Evolutionary conservation across 2,888 invertebrate genomes (phyloP).

Genomic region (Fragum sueziense): DNA sequence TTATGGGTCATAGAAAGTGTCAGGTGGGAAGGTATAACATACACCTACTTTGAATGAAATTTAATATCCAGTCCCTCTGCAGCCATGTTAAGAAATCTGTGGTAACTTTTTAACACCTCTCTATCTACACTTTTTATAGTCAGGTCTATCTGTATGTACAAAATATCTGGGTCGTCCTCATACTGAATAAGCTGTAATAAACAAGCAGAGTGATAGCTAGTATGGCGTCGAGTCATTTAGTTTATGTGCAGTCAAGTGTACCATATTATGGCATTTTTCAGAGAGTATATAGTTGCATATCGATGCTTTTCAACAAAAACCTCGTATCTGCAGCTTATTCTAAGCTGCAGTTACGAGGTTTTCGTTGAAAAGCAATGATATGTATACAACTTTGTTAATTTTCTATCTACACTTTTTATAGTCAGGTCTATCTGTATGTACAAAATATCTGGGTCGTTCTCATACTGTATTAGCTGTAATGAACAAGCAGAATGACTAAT

Average conservation of each 20-base stretch:
- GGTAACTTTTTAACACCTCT: constrained; percentile 94
- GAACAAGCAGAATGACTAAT: too few relatives aligned
- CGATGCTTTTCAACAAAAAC: too few relatives aligned
- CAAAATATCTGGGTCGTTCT: constrained; percentile 83
- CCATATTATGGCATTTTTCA: too few relatives aligned
- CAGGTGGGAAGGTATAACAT: background rate
- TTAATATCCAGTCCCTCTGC: constrained; percentile 92
- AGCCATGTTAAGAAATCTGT: constrained; percentile 91
- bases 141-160: constrained; percentile 91
- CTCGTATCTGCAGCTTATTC: too few relatives aligned
- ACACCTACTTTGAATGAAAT: constrained; percentile 67
- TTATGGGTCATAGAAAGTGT: background rate
- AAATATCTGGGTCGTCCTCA: constrained; percentile 78
- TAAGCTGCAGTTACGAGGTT: too few relatives aligned
- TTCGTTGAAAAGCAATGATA: too few relatives aligned
- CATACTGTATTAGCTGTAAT: constrained; percentile 33
- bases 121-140: constrained; percentile 94
- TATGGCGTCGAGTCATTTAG: too few relatives aligned
- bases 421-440: constrained; percentile 93
- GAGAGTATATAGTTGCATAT: too few relatives aligned
- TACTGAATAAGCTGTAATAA: constrained; percentile 35
- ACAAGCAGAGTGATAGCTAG: too few relatives aligned
- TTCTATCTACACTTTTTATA: constrained; percentile 92
- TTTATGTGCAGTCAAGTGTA: too few relatives aligned
- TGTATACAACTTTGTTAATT: too few relatives aligned